Percentiles rank a stretch among this genome's conserved stretches.
Conservation (phyloP, 2,113 vertebrate species). For the Chlorodrepanis virens region DNA sequence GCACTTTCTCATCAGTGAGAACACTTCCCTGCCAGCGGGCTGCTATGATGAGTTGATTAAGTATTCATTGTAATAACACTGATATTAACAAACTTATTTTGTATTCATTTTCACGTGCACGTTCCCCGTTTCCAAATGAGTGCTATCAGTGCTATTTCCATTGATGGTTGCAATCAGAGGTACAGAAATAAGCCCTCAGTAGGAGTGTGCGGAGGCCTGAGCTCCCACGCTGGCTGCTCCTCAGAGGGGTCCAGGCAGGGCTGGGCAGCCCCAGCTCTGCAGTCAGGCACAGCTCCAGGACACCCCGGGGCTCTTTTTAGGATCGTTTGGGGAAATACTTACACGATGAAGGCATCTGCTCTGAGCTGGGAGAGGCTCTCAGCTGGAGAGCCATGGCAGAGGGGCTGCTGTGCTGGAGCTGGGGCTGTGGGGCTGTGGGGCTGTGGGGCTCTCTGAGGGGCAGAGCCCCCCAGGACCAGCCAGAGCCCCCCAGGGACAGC, state of each 20-base stretch:
- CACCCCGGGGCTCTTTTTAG: accelerated
- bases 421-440: neutral
- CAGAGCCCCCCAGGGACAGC: neutral
- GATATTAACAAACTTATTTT: neutral
- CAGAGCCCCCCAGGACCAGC: neutral
- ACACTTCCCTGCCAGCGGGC: neutral
- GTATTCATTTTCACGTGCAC: neutral
- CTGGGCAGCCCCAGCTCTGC: accelerated
- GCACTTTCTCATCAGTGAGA: constrained; percentile 24
- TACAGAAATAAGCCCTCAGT: neutral
- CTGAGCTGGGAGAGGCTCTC: too few relatives aligned
- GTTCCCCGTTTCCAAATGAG: neutral
- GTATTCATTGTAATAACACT: constrained; percentile 22
- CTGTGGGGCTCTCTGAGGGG: neutral
- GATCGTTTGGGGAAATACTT: too few relatives aligned
- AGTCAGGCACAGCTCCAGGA: neutral
- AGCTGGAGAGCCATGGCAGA: accelerated
- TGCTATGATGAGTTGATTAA: constrained; percentile 26
- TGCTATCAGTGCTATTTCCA: neutral
- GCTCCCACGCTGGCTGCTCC: accelerated
- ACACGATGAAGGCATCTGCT: accelerated
- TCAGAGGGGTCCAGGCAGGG: accelerated
- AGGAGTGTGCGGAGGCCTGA: neutral
- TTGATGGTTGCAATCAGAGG: neutral
- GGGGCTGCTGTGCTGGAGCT: neutral